phyloP scores from a whole-genome alignment of 2,797 vertebrate genomes.

The Gymnothorax javanicus region DNA sequence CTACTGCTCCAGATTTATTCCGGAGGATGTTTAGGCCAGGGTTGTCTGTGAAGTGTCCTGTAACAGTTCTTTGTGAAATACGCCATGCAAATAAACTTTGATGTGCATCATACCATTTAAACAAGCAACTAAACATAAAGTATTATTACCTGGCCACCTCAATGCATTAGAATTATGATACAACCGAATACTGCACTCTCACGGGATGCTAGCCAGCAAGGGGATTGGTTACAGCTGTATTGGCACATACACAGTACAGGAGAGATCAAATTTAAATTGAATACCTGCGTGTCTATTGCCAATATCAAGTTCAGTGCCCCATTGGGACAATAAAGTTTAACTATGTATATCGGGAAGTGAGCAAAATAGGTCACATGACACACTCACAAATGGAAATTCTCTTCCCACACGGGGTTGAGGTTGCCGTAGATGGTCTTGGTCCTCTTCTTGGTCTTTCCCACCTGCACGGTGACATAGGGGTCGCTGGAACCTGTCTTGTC shows the following conservation, averaged over 20 bases:
- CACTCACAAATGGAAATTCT: slow-evolving; percentile 97
- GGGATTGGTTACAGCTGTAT: no score
- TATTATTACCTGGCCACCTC: background rate
- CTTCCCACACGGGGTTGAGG: slow-evolving; percentile 96
- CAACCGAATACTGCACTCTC: background rate
- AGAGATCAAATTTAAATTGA: no score
- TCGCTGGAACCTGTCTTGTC: slow-evolving; percentile 98
- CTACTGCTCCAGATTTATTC: no score
- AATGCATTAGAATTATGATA: background rate
- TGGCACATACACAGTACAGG: no score
- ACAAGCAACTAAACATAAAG: no score
- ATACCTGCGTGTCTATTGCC: background rate
- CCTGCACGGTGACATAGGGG: slow-evolving; percentile 95
- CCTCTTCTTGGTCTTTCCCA: slow-evolving; percentile 97
- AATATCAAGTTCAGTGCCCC: background rate
- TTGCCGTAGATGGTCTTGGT: slow-evolving; percentile 98
- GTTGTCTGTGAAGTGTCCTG: no score
- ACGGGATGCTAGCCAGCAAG: background rate
- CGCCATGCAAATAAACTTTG: no score
- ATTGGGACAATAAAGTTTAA: background rate
- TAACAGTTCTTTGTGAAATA: no score
- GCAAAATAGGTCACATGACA: background rate
- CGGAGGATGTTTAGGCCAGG: no score
- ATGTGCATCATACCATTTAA: no score
- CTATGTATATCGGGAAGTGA: background rate